phyloP scores from a whole-genome alignment of 2,888 invertebrate species.

The Rhagonycha fulva region DNA sequence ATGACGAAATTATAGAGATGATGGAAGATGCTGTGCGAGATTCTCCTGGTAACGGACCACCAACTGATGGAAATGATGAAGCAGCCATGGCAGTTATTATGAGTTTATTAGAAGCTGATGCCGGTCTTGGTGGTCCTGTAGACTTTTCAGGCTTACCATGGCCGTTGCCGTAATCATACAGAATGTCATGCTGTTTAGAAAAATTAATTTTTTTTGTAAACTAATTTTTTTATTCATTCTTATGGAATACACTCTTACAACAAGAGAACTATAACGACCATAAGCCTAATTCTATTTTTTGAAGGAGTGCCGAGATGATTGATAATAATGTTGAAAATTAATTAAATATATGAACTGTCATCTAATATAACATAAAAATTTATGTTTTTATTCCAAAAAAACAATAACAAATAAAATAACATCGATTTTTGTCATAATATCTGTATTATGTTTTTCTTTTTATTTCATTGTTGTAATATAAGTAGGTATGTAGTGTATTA shows the following conservation, averaged over 20 bases:
- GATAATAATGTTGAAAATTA: background rate
- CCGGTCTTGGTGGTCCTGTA: constrained; percentile 84
- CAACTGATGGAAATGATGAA: constrained; percentile 80
- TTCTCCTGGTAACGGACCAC: constrained; percentile 53
- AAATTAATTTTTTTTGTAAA: background rate
- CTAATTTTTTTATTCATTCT: background rate
- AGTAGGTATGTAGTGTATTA: no score
- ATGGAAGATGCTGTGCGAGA: constrained; percentile 59
- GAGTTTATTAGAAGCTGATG: constrained; percentile 88
- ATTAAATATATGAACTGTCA: background rate
- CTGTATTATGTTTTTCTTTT: no score
- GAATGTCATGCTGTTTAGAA: background rate
- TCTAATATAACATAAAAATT: background rate
- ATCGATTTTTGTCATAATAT: no score
- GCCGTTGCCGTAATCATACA: constrained; percentile 68
- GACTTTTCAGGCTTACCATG: constrained; percentile 86
- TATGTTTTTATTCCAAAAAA: background rate
- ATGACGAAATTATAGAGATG: constrained; percentile 63
- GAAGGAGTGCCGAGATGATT: background rate
- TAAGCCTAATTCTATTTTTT: background rate
- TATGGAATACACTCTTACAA: background rate
- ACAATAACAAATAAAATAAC: background rate
- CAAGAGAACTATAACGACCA: background rate
- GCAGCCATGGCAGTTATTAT: constrained; percentile 92
- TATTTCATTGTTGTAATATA: no score